These are phyloP conservation scores for Plagiodera versicolora DNA, from an alignment of 2,888 invertebrate genomes.

Conservation along the genomic window DNA sequence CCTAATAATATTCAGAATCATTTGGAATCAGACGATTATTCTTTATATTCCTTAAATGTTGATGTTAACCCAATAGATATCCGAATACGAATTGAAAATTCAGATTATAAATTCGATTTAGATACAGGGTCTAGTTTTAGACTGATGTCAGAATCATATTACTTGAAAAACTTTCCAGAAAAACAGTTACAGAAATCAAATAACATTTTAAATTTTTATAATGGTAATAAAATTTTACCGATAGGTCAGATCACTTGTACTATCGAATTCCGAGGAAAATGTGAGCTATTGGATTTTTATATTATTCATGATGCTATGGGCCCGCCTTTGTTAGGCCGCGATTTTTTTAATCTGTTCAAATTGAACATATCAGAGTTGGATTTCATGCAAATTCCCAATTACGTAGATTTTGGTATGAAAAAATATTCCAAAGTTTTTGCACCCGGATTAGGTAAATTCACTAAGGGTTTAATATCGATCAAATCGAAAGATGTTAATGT, in stretches of 20 bases:
- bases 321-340: background rate
- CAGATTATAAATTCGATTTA: background rate
- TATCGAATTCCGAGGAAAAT: background rate
- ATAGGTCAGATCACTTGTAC: background rate
- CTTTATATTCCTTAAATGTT: background rate
- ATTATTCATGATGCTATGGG: background rate
- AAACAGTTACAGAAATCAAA: background rate
- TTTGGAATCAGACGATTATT: background rate
- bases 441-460: conserved; percentile 2
- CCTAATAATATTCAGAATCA: background rate
- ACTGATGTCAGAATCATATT: background rate
- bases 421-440: conserved; percentile 1
- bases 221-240: background rate
- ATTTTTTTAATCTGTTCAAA: background rate
- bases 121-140: conserved; percentile 1
- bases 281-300: conserved; percentile 5
- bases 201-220: background rate
- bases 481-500: background rate
- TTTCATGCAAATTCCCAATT: background rate
- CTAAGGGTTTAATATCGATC: conserved; percentile 2
- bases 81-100: background rate
- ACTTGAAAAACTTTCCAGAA: background rate
- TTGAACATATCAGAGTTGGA: background rate
- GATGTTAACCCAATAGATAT: background rate
- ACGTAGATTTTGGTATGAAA: background rate